Conservation (phyloP, 1,140 invertebrate species). For the Homalodisca vitripennis region DNA sequence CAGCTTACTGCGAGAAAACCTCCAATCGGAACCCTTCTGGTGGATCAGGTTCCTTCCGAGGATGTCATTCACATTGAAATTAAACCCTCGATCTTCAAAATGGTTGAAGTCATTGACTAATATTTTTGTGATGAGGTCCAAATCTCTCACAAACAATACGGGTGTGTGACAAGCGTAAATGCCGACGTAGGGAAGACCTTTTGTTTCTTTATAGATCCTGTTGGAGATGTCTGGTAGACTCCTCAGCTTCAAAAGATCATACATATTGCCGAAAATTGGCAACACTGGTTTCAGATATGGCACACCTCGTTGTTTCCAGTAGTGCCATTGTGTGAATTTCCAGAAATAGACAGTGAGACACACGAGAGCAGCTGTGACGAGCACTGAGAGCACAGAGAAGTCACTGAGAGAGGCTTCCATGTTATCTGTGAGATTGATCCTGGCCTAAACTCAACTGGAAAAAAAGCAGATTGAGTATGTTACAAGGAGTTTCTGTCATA, state of each 20-base stretch:
- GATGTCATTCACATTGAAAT: not conserved
- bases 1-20: conserved; percentile 6
- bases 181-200: not conserved
- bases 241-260: not conserved
- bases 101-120: conserved; percentile 3
- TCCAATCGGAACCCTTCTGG: conserved; percentile 1
- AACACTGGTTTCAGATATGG: conserved; percentile 1
- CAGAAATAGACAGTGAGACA: not conserved
- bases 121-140: not conserved
- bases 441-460: too few species aligned
- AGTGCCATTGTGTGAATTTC: not conserved
- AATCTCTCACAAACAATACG: not conserved
- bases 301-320: conserved; percentile 2
- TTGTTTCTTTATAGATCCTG: conserved; percentile 10
- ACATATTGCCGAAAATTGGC: not conserved
- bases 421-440: too few species aligned
- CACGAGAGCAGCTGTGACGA: too few species aligned
- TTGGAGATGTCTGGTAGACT: not conserved
- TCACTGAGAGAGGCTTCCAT: too few species aligned
- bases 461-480: too few species aligned
- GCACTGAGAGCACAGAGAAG: too few species aligned
- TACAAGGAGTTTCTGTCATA: too few species aligned
- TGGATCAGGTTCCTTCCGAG: conserved; percentile 14
- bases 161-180: conserved; percentile 16
- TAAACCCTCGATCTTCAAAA: conserved; percentile 18